Conservation (phyloP, 2,113 vertebrate genomes). For the Channa argus region DNA sequence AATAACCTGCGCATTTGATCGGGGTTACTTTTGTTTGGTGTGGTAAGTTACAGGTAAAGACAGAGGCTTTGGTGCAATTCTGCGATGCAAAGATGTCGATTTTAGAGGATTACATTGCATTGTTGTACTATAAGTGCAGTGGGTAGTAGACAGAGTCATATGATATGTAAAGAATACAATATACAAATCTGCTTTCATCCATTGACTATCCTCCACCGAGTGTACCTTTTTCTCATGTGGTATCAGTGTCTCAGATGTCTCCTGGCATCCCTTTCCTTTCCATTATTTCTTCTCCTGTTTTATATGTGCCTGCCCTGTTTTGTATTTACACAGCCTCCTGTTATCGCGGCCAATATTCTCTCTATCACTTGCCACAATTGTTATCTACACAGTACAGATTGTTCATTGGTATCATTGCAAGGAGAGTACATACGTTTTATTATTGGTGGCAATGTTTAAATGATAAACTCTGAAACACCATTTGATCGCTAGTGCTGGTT, state of each 20-base stretch:
- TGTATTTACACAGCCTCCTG: conserved; percentile 59
- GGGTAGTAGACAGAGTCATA: not conserved
- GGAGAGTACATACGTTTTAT: conserved; percentile 27
- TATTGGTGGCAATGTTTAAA: conserved; percentile 34
- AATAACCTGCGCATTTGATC: conserved; percentile 3
- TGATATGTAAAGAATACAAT: conserved; percentile 1
- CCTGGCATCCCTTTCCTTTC: conserved; percentile 34
- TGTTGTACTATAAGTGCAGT: conserved; percentile 22
- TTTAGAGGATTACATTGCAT: not conserved
- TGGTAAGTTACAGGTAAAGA: conserved; percentile 36
- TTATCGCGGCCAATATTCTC: conserved; percentile 59
- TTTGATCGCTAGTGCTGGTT: conserved; percentile 26
- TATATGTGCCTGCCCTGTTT: conserved; percentile 46
- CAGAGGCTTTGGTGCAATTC: conserved; percentile 1
- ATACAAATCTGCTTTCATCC: conserved; percentile 24
- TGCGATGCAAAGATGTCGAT: conserved; percentile 4
- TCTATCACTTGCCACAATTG: conserved; percentile 44
- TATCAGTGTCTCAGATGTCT: conserved; percentile 49
- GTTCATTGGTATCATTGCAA: conserved; percentile 39
- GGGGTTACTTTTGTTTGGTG: conserved; percentile 34
- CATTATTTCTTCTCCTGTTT: conserved; percentile 39
- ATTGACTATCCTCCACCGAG: conserved; percentile 26
- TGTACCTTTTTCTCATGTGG: conserved; percentile 11
- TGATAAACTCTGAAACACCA: conserved; percentile 8
- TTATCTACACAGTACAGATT: conserved; percentile 48